Base-by-base conservation (phyloP, 2,113 vertebrate species). In the Megaptera novaeangliae region DNA sequence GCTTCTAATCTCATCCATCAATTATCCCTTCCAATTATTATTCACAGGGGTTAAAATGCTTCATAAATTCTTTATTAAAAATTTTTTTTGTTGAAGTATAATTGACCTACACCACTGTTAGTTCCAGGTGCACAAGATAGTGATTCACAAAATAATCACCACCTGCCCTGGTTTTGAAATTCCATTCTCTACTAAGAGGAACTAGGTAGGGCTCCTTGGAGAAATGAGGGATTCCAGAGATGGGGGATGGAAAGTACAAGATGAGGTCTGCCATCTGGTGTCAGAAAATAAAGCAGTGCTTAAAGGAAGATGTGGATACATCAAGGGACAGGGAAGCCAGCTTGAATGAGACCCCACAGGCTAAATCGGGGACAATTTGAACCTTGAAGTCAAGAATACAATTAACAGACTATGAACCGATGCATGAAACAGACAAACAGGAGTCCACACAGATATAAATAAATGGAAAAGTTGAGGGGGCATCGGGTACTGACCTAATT, bases 21-120 rank as follows among this genome's bases (percentile, higher is more conserved):
- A 36, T 55, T 55, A 80, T 55, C 34, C 75, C n/a, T 55, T 83
- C 46, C 86, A 78, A 63, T 20, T 88, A 78, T 66, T 49, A 69
- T 11, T 92, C 52, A 52, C 49, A 34, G 34, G 7, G 34, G 36
- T 78, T 88, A 75, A 88, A 97, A 81, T 46, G 29, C 15, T 64
- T 44, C 68, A 44, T 61, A 86, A 83, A 96, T 61, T 91, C 59
- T 85, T 95, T 61, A 82, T 52, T 77, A 18, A 0, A n/a, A 49
- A 75, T 10, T 1, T 29, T 11, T 49, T 18, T 3, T 34, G 72
- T 13, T n/a, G 75, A 21, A 3, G 5, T 36, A 34, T 15, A 80
- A 36, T 0, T 36, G 75, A 36, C 49, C 34, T 25, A 23, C 34
- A 13, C 9, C 46, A 80, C 21, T 36, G 75, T 55, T 8, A 80